Conservation (phyloP, 2,797 vertebrate species). For the Paramormyrops hopkinsi region DNA sequence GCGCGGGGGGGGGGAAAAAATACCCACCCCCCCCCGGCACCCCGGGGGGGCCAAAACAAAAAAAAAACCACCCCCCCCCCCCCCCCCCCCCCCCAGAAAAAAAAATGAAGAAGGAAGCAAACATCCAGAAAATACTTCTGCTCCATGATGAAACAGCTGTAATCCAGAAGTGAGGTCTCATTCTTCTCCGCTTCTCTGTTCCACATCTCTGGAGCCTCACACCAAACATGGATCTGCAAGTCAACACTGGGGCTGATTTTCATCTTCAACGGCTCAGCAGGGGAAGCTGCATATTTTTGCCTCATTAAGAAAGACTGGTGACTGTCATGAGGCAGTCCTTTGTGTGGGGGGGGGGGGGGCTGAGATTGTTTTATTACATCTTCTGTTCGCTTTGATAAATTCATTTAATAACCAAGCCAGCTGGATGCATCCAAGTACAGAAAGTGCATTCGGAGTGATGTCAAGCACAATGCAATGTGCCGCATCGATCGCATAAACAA, state of each 20-base stretch:
- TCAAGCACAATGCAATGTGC: conserved; percentile 6
- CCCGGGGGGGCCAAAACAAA: no score
- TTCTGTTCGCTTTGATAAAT: conserved; percentile 32
- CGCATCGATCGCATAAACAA: not conserved
- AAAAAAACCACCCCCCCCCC: no score
- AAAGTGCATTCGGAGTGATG: conserved; percentile 21
- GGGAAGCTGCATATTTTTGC: not conserved
- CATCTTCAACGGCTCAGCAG: not conserved
- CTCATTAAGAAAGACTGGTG: conserved; percentile 8
- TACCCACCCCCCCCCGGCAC: no score
- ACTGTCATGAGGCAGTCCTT: not conserved
- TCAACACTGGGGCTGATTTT: not conserved
- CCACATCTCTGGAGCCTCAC: not conserved
- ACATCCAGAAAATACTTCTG: not conserved
- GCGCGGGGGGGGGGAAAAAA: no score
- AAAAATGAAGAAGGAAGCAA: not conserved
- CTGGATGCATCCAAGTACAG: conserved; percentile 20
- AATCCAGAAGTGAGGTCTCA: not conserved
- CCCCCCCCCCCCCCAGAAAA: no score
- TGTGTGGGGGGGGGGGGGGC: not conserved
- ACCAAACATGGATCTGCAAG: not conserved
- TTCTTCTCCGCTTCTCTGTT: not conserved
- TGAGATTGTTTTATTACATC: conserved; percentile 19
- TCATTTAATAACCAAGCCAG: conserved; percentile 27
- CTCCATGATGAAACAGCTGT: not conserved